Evolutionary conservation across 2,888 invertebrate species (phyloP).

Genomic region (Calliopum simillimum): DNA sequence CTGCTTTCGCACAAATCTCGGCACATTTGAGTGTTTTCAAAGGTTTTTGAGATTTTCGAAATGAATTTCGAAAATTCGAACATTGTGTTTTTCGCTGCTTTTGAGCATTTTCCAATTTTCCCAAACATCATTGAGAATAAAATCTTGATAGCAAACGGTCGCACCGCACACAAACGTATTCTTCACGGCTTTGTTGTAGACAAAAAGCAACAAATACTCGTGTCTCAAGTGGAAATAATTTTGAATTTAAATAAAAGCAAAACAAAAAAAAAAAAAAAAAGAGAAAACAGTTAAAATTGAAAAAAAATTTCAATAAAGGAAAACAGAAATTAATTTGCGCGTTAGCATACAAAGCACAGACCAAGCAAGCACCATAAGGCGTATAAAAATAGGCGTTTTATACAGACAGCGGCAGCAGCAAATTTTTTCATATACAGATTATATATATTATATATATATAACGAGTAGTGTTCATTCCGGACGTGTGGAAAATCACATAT

Average conservation of each 20-base stretch:
- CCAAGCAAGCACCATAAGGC: not conserved
- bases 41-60: slow-evolving; percentile 1
- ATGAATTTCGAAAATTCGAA: slow-evolving; percentile 23
- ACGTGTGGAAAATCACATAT: not conserved
- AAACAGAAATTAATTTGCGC: slow-evolving; percentile 21
- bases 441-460: not conserved
- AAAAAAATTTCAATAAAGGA: slow-evolving; percentile 2
- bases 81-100: slow-evolving; percentile 10
- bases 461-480: not conserved
- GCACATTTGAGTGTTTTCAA: not conserved
- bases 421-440: not conserved
- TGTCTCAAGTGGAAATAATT: slow-evolving; percentile 14
- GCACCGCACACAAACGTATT: slow-evolving; percentile 51
- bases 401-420: too few species aligned
- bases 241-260: not conserved
- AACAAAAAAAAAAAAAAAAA: slow-evolving; percentile 10
- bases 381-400: slow-evolving; percentile 25
- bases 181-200: slow-evolving; percentile 54
- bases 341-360: not conserved
- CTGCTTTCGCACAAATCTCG: not conserved
- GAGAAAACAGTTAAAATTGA: not conserved
- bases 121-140: slow-evolving; percentile 61
- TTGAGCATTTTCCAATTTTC: not conserved
- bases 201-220: slow-evolving; percentile 36
- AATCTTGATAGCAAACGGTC: slow-evolving; percentile 61